phyloP scores from a whole-genome alignment of 2,113 vertebrate species.

The Myxocyprinus asiaticus region DNA sequence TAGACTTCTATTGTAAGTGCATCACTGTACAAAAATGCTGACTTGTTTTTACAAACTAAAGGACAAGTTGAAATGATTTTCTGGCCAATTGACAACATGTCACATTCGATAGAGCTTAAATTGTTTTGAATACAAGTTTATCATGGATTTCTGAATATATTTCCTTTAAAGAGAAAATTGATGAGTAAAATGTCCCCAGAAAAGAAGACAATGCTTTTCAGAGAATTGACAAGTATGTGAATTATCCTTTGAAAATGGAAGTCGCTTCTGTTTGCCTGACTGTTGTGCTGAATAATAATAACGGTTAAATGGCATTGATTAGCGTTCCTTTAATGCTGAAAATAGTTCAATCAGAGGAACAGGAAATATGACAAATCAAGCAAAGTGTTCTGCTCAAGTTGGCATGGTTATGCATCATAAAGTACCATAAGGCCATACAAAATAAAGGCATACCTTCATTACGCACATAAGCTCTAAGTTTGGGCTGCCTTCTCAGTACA shows the following conservation, averaged over 20 bases:
- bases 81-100: no score
- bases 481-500: background rate
- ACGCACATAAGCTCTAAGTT: background rate
- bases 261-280: background rate
- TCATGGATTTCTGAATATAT: no score
- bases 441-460: background rate
- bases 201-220: conserved; percentile 1
- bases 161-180: background rate
- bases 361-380: conserved; percentile 3
- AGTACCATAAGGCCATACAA: background rate
- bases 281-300: conserved; percentile 1
- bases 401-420: conserved; percentile 17
- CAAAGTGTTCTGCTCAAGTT: background rate
- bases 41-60: no score
- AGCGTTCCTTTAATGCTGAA: background rate
- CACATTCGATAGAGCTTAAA: no score
- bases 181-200: background rate
- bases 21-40: no score
- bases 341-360: background rate
- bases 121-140: no score
- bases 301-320: conserved; percentile 17
- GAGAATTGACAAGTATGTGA: conserved; percentile 3
- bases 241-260: conserved; percentile 6
- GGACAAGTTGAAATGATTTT: no score
- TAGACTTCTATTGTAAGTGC: no score